These are phyloP conservation scores for Bellardia bayeri DNA, from an alignment of 2,888 invertebrate genomes.

Conservation along the genomic window DNA sequence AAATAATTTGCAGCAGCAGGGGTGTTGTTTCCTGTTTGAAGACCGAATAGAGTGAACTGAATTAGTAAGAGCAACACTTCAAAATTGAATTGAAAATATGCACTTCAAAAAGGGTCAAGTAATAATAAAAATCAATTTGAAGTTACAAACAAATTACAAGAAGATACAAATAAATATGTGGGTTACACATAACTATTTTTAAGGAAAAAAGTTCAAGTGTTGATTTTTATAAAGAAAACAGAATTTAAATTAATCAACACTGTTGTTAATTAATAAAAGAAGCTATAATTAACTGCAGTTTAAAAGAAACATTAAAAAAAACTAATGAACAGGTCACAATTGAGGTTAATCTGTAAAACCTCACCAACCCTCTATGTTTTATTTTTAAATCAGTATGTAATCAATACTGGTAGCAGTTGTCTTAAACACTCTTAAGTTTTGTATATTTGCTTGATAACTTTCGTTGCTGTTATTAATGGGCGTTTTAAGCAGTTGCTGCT, in stretches of 20 bases:
- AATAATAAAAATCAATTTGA: constrained; percentile 9
- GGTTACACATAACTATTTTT: neutral
- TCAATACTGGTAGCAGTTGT: neutral
- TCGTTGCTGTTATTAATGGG: neutral
- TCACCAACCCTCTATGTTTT: neutral
- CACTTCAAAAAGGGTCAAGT: constrained; percentile 60
- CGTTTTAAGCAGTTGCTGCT: no score
- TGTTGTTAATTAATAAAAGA: constrained; percentile 1
- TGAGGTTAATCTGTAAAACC: constrained; percentile 18
- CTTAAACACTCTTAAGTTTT: neutral
- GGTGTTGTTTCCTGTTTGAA: constrained; percentile 47
- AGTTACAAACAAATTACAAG: neutral
- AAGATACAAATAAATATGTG: neutral
- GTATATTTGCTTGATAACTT: neutral
- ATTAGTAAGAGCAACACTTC: neutral
- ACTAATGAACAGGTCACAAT: constrained; percentile 17
- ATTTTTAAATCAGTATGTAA: neutral
- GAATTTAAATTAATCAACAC: neutral
- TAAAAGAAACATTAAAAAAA: neutral
- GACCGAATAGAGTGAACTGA: no score
- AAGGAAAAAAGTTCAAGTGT: constrained; percentile 35
- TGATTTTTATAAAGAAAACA: neutral
- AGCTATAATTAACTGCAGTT: neutral
- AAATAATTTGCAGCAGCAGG: constrained; percentile 54
- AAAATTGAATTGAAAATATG: neutral